phyloP scores from a whole-genome alignment of 2,113 vertebrate species.

The Anoplopoma fimbria region DNA sequence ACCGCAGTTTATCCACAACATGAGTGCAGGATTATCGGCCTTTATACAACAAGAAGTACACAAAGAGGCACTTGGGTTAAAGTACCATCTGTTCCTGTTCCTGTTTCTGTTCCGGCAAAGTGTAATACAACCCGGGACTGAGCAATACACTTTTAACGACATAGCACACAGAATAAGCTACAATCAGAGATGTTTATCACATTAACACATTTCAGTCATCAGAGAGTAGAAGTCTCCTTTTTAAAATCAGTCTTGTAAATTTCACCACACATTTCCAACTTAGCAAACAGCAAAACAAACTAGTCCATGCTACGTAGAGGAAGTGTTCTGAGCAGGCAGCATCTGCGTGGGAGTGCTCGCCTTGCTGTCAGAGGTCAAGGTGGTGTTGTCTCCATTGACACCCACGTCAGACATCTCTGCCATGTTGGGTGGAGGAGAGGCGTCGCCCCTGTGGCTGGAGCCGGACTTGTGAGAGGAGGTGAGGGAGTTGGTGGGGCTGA shows the following conservation, averaged over 20 bases:
- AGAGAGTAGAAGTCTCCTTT: background rate
- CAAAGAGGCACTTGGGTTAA: slow-evolving; percentile 41
- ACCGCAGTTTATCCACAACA: slow-evolving; percentile 2
- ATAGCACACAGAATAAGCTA: background rate
- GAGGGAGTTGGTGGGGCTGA: slow-evolving; percentile 92
- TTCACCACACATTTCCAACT: slow-evolving; percentile 9
- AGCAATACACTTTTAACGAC: slow-evolving; percentile 22
- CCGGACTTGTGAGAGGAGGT: slow-evolving; percentile 81
- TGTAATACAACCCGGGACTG: background rate
- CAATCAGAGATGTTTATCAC: background rate
- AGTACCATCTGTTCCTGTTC: slow-evolving; percentile 5
- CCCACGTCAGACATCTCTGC: slow-evolving; percentile 16
- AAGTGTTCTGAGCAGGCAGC: slow-evolving; percentile 23
- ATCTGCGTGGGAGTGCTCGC: slow-evolving; percentile 2
- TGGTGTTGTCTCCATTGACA: slow-evolving; percentile 65
- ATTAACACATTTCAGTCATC: background rate
- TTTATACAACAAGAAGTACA: slow-evolving; percentile 15
- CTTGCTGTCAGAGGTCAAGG: slow-evolving; percentile 31
- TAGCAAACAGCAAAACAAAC: background rate
- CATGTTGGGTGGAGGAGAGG: background rate
- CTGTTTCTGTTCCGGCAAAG: slow-evolving; percentile 13
- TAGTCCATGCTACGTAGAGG: slow-evolving; percentile 12
- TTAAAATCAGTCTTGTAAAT: background rate
- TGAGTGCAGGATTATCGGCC: slow-evolving; percentile 2
- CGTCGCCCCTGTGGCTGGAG: slow-evolving; percentile 73